Evolutionary conservation across 2,888 invertebrate genomes (phyloP).

Genomic region (Perizoma flavofasciatum): DNA sequence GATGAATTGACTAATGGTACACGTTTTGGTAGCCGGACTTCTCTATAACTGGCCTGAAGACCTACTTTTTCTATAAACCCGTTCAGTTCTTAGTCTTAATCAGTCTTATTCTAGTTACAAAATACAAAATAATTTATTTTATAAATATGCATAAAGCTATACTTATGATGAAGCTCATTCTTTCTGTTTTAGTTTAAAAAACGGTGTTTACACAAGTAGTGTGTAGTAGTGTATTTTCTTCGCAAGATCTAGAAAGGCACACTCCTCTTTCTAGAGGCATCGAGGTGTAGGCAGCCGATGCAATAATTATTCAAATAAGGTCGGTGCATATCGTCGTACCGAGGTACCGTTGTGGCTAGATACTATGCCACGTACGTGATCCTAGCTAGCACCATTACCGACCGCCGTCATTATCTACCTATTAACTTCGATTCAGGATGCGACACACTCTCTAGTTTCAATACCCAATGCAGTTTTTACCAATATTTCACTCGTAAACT

Average conservation of each 20-base stretch:
- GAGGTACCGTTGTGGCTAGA: constrained; percentile 66
- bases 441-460: constrained; percentile 64
- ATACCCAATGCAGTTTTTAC: constrained; percentile 44
- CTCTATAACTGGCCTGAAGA: not conserved
- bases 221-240: constrained; percentile 35
- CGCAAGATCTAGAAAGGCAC: constrained; percentile 50
- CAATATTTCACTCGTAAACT: constrained; percentile 30
- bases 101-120: too few species aligned
- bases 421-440: constrained; percentile 69
- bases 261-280: constrained; percentile 48
- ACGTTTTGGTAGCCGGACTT: not conserved
- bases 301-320: constrained; percentile 74
- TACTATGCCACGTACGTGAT: constrained; percentile 56
- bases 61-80: not conserved
- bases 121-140: too few species aligned
- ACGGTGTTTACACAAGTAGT: not conserved
- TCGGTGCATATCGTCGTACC: constrained; percentile 51
- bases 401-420: constrained; percentile 63
- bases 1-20: constrained; percentile 9
- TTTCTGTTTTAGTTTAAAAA: too few species aligned
- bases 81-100: not conserved
- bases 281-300: constrained; percentile 46
- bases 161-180: too few species aligned
- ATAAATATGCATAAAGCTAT: too few species aligned
- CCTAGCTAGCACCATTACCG: constrained; percentile 63